A percentile compares a stretch with the other conserved stretches of the same genome.
Conservation (phyloP, 2,113 vertebrate species). For the Hemichromis elongatus region DNA sequence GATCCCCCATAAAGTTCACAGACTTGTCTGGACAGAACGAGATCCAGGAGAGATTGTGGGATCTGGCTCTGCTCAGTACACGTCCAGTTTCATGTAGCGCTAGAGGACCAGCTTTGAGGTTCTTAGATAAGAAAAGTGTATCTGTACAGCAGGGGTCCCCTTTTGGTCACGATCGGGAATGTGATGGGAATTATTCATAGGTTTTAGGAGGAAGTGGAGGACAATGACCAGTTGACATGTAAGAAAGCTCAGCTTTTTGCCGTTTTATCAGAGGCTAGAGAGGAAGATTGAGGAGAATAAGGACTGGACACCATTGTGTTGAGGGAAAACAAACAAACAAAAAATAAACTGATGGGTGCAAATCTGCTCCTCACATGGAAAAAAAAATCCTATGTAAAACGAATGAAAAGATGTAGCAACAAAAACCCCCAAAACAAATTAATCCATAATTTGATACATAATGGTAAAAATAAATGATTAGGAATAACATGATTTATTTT, state of each 20-base stretch:
- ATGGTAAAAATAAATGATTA: constrained; percentile 67
- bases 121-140: constrained; percentile 59
- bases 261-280: constrained; percentile 27
- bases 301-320: background rate
- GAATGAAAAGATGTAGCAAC: constrained; percentile 65
- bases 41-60: constrained; percentile 24
- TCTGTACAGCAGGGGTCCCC: constrained; percentile 65
- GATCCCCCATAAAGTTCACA: constrained; percentile 58
- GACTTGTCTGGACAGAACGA: constrained; percentile 9
- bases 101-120: constrained; percentile 58
- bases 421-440: constrained; percentile 36
- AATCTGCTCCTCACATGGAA: constrained; percentile 52
- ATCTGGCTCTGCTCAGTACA: constrained; percentile 60
- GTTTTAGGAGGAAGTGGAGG: constrained; percentile 11
- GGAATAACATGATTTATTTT: constrained; percentile 64
- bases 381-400: constrained; percentile 61
- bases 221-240: background rate
- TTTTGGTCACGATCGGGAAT: constrained; percentile 69
- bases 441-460: constrained; percentile 64
- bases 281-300: constrained; percentile 27
- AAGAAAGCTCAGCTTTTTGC: constrained; percentile 47
- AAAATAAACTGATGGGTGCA: constrained; percentile 53
- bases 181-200: constrained; percentile 47
- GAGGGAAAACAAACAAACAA: constrained; percentile 3
- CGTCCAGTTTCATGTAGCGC: constrained; percentile 55